These are phyloP conservation scores for Falco columbarius DNA, from an alignment of 2,797 vertebrate species.

Conservation along the genomic window DNA sequence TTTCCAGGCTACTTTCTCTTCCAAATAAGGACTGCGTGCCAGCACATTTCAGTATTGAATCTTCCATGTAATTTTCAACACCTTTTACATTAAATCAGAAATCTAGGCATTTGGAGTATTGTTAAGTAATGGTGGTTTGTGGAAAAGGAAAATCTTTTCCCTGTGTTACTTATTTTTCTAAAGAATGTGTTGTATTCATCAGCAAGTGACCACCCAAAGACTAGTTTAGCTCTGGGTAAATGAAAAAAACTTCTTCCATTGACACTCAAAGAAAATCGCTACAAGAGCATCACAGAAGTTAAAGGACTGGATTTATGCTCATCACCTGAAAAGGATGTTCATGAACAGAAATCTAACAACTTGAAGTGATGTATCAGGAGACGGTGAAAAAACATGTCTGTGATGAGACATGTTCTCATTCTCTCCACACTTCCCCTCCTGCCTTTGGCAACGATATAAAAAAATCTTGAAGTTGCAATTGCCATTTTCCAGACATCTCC, in stretches of 20 bases:
- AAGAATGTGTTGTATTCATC: neutral
- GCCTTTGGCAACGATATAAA: neutral
- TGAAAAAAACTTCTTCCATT: neutral
- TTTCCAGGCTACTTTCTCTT: neutral
- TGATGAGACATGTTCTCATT: neutral
- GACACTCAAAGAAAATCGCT: neutral
- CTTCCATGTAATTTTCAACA: neutral
- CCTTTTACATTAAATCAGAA: neutral
- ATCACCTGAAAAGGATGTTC: neutral
- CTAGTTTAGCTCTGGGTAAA: neutral
- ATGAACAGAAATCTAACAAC: accelerated
- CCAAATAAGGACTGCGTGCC: neutral
- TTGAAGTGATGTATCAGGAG: neutral
- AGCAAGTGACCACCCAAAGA: neutral
- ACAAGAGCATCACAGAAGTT: neutral
- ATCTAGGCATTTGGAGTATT: neutral
- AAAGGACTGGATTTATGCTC: neutral
- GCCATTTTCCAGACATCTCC: neutral
- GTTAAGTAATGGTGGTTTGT: neutral
- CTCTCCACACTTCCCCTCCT: neutral
- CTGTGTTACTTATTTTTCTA: neutral
- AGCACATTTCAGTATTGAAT: neutral
- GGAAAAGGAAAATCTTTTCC: neutral
- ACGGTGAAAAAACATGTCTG: neutral
- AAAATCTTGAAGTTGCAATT: neutral